phyloP scores from a whole-genome alignment of 2,113 vertebrate genomes.

The Clinocottus analis region DNA sequence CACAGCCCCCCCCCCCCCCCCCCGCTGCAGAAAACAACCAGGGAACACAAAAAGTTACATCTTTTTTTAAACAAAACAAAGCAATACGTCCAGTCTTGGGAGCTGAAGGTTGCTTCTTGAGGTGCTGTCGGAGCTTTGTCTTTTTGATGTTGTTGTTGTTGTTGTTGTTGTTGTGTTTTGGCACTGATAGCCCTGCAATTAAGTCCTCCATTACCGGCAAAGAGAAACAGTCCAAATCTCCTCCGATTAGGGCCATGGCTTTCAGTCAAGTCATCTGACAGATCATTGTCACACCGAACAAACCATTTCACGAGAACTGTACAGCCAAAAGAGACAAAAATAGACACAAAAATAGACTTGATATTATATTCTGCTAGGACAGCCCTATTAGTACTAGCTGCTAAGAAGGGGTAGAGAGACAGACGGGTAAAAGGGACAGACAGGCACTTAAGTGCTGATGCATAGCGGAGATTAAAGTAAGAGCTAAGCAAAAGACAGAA shows the following conservation, averaged over 20 bases:
- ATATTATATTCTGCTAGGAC: constrained; percentile 56
- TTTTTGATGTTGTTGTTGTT: constrained; percentile 12
- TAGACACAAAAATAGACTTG: constrained; percentile 67
- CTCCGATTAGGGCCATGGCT: constrained; percentile 21
- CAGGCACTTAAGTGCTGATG: constrained; percentile 82
- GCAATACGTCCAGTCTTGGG: constrained; percentile 51
- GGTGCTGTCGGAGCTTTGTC: constrained; percentile 43
- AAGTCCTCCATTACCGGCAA: constrained; percentile 46
- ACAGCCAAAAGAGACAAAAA: constrained; percentile 62
- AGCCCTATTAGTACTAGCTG: constrained; percentile 67
- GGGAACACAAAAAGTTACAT: constrained; percentile 37
- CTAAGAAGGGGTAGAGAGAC: constrained; percentile 48
- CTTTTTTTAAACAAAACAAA: constrained; percentile 55
- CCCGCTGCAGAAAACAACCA: constrained; percentile 27
- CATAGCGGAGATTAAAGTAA: constrained; percentile 70
- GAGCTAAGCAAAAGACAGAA: constrained; percentile 39
- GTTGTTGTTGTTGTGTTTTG: constrained; percentile 59
- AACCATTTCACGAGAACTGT: constrained; percentile 60
- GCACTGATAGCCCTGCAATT: constrained; percentile 55
- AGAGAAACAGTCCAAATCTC: constrained; percentile 44
- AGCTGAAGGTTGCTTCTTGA: constrained; percentile 58
- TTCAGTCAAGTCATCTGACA: constrained; percentile 51
- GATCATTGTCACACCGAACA: constrained; percentile 28
- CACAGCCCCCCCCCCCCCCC: constrained; percentile 13
- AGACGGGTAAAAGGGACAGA: constrained; percentile 45